Percentiles rank a stretch among this genome's conserved stretches.
phyloP scores from a whole-genome alignment of 2,113 vertebrate genomes.

The Pelmatolapia mariae region DNA sequence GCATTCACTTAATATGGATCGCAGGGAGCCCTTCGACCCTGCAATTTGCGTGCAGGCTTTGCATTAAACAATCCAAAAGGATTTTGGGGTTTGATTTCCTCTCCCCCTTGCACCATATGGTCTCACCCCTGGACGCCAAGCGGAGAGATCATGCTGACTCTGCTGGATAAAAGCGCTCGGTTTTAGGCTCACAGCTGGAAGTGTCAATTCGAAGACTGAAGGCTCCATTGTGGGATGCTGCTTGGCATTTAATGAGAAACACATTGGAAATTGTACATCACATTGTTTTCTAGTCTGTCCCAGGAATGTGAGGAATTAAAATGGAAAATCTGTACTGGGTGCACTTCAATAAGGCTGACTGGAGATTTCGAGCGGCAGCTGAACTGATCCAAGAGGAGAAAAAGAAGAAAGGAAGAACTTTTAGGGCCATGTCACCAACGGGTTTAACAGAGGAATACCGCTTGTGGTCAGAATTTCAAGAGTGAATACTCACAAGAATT shows the following conservation, averaged over 20 bases:
- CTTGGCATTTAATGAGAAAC: constrained; percentile 79
- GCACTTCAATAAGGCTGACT: background rate
- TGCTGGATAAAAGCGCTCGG: constrained; percentile 52
- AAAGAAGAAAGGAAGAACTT: background rate
- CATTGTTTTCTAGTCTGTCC: constrained; percentile 68
- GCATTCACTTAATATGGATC: background rate
- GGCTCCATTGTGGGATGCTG: constrained; percentile 41
- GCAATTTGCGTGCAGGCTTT: background rate
- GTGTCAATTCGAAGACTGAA: constrained; percentile 59
- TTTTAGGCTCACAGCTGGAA: constrained; percentile 71
- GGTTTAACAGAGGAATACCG: background rate
- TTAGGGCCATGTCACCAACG: constrained; percentile 5
- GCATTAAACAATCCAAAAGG: background rate
- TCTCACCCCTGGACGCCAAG: constrained; percentile 29
- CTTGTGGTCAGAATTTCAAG: background rate
- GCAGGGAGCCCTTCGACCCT: background rate
- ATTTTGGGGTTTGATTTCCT: background rate
- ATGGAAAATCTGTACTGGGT: constrained; percentile 30
- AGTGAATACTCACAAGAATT: background rate
- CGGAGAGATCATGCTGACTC: constrained; percentile 32
- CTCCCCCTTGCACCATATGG: constrained; percentile 46
- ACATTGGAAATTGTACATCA: constrained; percentile 75
- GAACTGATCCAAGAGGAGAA: background rate
- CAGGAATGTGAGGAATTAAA: constrained; percentile 63
- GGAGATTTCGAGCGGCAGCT: background rate